Evolutionary conservation across 1,140 invertebrate species (phyloP), one percentile per base, ranked within the genome.

Genomic region (Drosophila watanabei): DNA sequence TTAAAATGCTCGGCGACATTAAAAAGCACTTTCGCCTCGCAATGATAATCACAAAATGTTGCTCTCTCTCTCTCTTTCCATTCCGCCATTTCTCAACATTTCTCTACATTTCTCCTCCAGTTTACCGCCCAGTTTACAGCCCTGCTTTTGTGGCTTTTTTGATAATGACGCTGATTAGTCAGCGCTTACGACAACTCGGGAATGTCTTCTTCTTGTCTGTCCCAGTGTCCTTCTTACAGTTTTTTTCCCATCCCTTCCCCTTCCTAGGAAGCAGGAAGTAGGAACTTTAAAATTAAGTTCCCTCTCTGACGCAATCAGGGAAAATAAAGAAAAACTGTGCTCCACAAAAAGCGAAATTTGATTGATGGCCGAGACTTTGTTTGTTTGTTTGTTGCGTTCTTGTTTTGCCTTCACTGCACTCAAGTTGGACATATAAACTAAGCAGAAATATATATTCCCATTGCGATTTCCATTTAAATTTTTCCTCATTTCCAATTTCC

Each of bases 121-220:
- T 18, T 28, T 54, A 14, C 18, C 35, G 54, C 37, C 35, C 24
- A 11, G 18, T n/a, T 24, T 56, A 24, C 24, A 45, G 56, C 20
- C 20, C 18, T 82, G 62, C 65, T 87, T 73, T 78, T 88, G 84
- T 79, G 80, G 84, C 76, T 61, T 87, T 80, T 87, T 87, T 88
- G 83, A 86, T 86, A 86, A 86, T 86, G 83, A 87, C 80, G 70
- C 83, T 86, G 83, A 86, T 86, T 86, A 86, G 83, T 86, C 83
- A 86, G 83, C 83, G 83, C 84, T 86, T 88, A 87, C 83, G 83
- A 82, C 75, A 57, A 82, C 82, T 79, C 61, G 51, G 58, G 65
- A 65, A 69, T 82, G 66, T 70, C 66, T 59, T 66, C 49, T 24
- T 51, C 73, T 49, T 48, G 61, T 77, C 32, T 66, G 61, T 77